Evolutionary conservation across 1,140 invertebrate genomes (phyloP).

Genomic region (Scaptomyza pallida): DNA sequence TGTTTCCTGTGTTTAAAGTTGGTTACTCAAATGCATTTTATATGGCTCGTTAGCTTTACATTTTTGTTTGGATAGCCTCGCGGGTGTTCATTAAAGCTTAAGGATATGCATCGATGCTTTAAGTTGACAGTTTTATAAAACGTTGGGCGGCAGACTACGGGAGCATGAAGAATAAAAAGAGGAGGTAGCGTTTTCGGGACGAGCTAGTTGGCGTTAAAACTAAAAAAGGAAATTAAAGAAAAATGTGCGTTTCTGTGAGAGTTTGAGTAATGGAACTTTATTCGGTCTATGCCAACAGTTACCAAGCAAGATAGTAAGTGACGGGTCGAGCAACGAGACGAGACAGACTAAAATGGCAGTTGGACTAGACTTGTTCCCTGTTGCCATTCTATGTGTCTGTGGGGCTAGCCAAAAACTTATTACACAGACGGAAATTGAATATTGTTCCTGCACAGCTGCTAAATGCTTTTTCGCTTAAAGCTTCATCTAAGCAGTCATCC

Average conservation of each 20-base stretch:
- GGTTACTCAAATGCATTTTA: constrained; percentile 80
- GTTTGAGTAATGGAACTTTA: constrained; percentile 79
- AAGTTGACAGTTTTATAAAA: constrained; percentile 73
- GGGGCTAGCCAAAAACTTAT: constrained; percentile 75
- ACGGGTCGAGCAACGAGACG: too few species aligned
- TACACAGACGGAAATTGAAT: constrained; percentile 81
- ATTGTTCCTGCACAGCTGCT: constrained; percentile 76
- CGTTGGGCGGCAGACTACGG: too few species aligned
- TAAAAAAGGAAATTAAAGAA: constrained; percentile 81
- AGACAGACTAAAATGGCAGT: constrained; percentile 40
- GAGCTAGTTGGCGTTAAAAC: constrained; percentile 68
- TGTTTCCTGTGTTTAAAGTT: constrained; percentile 69
- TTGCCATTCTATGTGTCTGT: constrained; percentile 37
- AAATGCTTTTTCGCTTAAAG: constrained; percentile 60
- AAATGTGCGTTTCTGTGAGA: constrained; percentile 63
- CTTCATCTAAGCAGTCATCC: constrained; percentile 5
- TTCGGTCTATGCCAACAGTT: constrained; percentile 43
- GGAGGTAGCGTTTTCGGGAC: too few species aligned
- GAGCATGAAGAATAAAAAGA: too few species aligned
- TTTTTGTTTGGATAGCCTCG: constrained; percentile 70
- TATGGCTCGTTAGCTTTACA: constrained; percentile 72
- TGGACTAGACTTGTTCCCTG: constrained; percentile 75
- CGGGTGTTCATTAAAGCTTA: constrained; percentile 61
- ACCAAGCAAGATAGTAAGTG: constrained; percentile 6
- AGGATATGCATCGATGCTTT: constrained; percentile 44